Evolutionary conservation across 2,797 vertebrate genomes (phyloP), one percentile per base, ranked within the genome.

Genomic region (Xyrichtys novacula): DNA sequence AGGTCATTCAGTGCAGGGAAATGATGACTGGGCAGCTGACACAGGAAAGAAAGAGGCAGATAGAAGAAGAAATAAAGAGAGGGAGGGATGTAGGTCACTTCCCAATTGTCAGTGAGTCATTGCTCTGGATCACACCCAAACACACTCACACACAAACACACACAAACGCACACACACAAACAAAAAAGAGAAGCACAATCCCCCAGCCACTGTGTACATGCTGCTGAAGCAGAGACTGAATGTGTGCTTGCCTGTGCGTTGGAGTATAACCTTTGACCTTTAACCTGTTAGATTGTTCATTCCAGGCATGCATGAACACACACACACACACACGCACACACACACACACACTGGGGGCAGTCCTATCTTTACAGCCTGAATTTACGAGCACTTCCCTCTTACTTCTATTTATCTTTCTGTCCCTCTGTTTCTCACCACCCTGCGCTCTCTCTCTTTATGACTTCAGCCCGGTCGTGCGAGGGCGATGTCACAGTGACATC

Each of bases 1-100:
- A 83, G 86, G 82, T 90, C 87, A 90, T 81, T 87, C 83, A 82
- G 85, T 86, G 69, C 47, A 4, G 55, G 83, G 83, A 88, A 88
- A 74, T 88, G 87, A 90, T 91, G 88, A 91, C 87, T 85, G 83
- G 83, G 85, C 90, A 90, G 87, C 88, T 90, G 86, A 88, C 85
- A 90, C 87, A 82, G 80, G 73, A 84, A 85, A 85, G 81, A 91
- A 88, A 88, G 83, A 86, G 74, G 66, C 71, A 84, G 86, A 86
- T 85, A 86, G 78, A 76, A 74, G 76, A 73, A 80, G 74, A 71
- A 84, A 83, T 79, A 85, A 82, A 84, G 65, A 81, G 68, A 65
- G 80, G 66, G 76, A 74, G 78, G 84, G 86, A 89, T 88, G 76
- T 88, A 90, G 87, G 88, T 90, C 85, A 91, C 81, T 86, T 88